Evolutionary conservation across 2,888 invertebrate genomes (phyloP).

Genomic region (Pandemis heparana): DNA sequence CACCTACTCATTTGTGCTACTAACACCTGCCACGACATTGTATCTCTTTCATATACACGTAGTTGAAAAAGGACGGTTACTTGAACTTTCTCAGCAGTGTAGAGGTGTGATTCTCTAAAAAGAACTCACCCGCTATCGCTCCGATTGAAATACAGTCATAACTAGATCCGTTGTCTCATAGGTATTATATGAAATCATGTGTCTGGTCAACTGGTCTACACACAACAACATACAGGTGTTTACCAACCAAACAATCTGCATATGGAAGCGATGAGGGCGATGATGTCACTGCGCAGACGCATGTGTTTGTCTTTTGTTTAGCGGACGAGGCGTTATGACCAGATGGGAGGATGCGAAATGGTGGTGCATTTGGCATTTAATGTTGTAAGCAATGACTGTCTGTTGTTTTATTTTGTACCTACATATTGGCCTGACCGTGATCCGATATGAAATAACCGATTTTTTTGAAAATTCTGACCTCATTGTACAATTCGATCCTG

Average conservation of each 20-base stretch:
- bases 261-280: conserved; percentile 49
- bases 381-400: background rate
- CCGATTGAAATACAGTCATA: too few species aligned
- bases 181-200: too few species aligned
- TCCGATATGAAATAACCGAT: too few species aligned
- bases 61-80: background rate
- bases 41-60: background rate
- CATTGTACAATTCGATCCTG: too few species aligned
- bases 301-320: conserved; percentile 53
- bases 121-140: too few species aligned
- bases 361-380: conserved; percentile 1
- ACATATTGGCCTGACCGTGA: background rate
- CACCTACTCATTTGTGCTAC: background rate
- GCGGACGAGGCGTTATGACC: conserved; percentile 37
- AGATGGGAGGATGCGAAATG: conserved; percentile 26
- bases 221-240: conserved; percentile 39
- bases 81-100: too few species aligned
- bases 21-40: background rate
- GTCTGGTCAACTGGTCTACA: too few species aligned
- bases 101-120: too few species aligned
- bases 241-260: conserved; percentile 49
- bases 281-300: conserved; percentile 52
- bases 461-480: too few species aligned
- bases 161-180: too few species aligned
- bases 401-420: background rate